Conservation (phyloP, 2,113 vertebrate genomes). For the Junco hyemalis region DNA sequence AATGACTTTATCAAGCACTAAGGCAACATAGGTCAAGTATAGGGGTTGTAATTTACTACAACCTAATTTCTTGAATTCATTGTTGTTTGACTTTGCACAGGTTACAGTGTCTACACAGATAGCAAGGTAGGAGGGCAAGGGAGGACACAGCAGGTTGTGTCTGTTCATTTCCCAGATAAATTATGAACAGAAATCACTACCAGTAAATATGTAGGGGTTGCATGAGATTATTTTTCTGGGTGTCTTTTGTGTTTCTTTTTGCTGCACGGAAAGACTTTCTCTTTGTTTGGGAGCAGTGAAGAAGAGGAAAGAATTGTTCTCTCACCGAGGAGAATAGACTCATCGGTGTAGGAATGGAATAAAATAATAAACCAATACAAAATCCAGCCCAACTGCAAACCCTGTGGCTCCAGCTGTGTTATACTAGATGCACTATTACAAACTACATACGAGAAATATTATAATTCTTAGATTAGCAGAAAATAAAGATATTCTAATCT, state of each 20-base stretch:
- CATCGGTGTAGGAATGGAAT: neutral
- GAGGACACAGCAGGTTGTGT: neutral
- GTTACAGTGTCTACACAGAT: neutral
- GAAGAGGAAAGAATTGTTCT: neutral
- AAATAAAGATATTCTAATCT: neutral
- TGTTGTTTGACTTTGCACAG: neutral
- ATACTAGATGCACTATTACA: neutral
- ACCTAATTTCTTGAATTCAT: neutral
- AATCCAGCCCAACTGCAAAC: neutral
- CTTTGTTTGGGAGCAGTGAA: neutral
- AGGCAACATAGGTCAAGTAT: neutral
- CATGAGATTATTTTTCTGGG: neutral
- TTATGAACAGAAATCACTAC: neutral
- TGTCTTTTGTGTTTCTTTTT: neutral
- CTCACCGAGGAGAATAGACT: neutral
- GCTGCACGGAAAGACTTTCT: neutral
- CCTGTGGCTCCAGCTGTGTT: neutral
- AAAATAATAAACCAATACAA: neutral
- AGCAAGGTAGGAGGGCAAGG: neutral
- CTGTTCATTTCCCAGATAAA: neutral
- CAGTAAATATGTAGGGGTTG: fast-evolving
- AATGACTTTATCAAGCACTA: neutral
- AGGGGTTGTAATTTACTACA: neutral
- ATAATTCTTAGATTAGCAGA: neutral
- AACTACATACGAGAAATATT: neutral